Conservation (phyloP, 2,888 invertebrate species). For the Spilosoma lubricipeda region DNA sequence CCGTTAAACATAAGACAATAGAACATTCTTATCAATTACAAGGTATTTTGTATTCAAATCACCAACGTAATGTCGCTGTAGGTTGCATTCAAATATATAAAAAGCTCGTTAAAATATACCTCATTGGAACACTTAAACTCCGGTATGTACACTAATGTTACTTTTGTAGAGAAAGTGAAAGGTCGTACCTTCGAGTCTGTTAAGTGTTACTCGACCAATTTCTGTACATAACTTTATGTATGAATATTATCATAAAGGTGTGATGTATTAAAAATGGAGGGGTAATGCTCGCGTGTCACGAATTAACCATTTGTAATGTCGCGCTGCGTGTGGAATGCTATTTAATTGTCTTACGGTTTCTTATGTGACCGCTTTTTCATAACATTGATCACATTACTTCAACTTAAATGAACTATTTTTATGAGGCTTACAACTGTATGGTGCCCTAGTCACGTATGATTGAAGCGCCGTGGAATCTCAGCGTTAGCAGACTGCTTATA, state of each 20-base stretch:
- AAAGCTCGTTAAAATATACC: neutral
- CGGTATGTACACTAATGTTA: conserved; percentile 26
- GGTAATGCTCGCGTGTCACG: conserved; percentile 58
- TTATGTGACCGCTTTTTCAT: conserved; percentile 27
- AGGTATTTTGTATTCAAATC: neutral
- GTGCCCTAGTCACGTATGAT: neutral
- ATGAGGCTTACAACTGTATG: neutral
- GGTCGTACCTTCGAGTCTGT: conserved; percentile 66
- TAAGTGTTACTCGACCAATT: conserved; percentile 52
- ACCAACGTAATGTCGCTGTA: neutral
- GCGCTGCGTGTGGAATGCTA: conserved; percentile 56
- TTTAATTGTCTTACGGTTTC: conserved; percentile 45
- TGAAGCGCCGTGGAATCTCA: neutral
- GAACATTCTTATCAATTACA: neutral
- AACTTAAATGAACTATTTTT: neutral
- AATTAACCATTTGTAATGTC: conserved; percentile 50
- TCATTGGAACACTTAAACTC: neutral
- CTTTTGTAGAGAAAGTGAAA: conserved; percentile 77
- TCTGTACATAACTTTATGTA: conserved; percentile 38
- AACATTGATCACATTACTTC: conserved; percentile 10
- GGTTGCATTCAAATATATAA: neutral
- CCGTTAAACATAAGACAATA: neutral
- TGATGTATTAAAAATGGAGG: conserved; percentile 48
- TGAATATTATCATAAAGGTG: conserved; percentile 31
- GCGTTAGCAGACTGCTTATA: neutral